Percentiles rank a stretch among this genome's conserved stretches.
Evolutionary conservation across 23 tunicate species (phyloP).

Genomic region (Styela clava): DNA sequence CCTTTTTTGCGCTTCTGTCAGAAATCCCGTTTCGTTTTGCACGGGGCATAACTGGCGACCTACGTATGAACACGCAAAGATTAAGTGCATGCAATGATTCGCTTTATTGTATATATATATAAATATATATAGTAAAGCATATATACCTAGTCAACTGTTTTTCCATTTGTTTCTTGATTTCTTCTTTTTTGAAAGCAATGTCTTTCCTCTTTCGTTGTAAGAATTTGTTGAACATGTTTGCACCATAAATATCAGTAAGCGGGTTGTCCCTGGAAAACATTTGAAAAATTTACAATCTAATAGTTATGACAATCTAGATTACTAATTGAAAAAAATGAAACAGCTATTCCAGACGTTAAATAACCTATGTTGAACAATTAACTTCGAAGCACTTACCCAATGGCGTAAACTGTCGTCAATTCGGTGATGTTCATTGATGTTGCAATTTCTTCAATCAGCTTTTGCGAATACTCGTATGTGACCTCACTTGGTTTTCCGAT

Average conservation of each 20-base stretch:
- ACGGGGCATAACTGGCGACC: not conserved
- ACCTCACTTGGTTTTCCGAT: conserved; percentile 93
- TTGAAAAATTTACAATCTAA: no score
- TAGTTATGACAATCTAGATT: no score
- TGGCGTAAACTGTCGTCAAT: conserved; percentile 83
- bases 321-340: not conserved
- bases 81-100: not conserved
- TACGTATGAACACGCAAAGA: not conserved
- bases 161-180: not conserved
- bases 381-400: conserved; percentile 48
- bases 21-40: conserved; percentile 6
- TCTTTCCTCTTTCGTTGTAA: conserved; percentile 46
- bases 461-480: conserved; percentile 94
- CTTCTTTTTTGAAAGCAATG: conserved; percentile 37
- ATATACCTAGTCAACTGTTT: not conserved
- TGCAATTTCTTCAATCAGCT: conserved; percentile 87
- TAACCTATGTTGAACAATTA: not conserved
- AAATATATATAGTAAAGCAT: no score
- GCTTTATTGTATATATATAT: not conserved
- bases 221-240: conserved; percentile 90
- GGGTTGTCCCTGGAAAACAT: conserved; percentile 81
- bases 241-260: conserved; percentile 96
- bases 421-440: conserved; percentile 49
- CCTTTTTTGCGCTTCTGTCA: not conserved
- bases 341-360: not conserved